phyloP scores from a whole-genome alignment of 2,888 invertebrate species.

The Macrosiphum euphorbiae region DNA sequence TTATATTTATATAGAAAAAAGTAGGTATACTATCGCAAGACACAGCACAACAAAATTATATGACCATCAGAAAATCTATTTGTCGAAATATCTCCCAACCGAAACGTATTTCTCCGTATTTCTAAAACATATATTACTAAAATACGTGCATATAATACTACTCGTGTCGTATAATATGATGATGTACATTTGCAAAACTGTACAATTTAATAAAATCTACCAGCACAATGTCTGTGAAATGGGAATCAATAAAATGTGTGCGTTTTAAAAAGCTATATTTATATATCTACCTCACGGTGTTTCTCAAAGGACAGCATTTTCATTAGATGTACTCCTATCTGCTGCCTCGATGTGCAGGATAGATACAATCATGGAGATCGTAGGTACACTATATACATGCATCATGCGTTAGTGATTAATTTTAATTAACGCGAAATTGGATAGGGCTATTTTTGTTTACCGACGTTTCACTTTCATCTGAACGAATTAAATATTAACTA shows the following conservation, averaged over 20 bases:
- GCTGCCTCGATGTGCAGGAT: neutral
- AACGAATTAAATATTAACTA: neutral
- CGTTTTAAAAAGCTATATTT: neutral
- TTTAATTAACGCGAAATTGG: neutral
- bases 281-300: neutral
- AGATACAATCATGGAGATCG: neutral
- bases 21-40: neutral
- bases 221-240: neutral
- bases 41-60: neutral
- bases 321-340: neutral
- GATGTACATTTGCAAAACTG: neutral
- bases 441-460: neutral
- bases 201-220: neutral
- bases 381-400: neutral
- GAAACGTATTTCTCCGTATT: neutral
- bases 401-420: neutral
- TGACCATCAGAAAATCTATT: neutral
- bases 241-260: neutral
- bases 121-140: neutral
- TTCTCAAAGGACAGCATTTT: neutral
- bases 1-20: neutral
- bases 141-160: neutral
- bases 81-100: neutral
- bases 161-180: neutral
- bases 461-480: neutral